Conservation (phyloP, 2,113 vertebrate genomes). For the Dicentrarchus labrax region DNA sequence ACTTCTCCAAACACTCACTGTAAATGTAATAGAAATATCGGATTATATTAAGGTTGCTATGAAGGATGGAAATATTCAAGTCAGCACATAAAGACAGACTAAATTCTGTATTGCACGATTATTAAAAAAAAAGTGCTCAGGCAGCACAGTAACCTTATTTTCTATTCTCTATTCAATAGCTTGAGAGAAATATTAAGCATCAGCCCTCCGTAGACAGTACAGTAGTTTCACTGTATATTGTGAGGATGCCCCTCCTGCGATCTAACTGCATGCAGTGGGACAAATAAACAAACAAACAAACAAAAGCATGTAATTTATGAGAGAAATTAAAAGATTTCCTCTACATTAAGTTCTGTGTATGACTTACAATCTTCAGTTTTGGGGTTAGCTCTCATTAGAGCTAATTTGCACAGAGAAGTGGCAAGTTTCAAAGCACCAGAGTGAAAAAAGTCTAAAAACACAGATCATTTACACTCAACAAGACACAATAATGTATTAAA, state of each 20-base stretch:
- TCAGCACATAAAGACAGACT: neutral
- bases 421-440: neutral
- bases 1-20: neutral
- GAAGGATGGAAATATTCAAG: neutral
- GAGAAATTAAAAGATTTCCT: neutral
- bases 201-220: neutral
- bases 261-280: neutral
- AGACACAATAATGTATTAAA: neutral
- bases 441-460: neutral
- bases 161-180: conserved; percentile 8
- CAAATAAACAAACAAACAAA: too few species aligned
- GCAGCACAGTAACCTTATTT: neutral
- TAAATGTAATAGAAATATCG: neutral
- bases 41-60: neutral
- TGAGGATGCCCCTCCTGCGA: neutral
- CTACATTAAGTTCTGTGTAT: neutral
- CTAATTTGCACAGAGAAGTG: neutral
- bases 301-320: neutral
- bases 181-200: conserved; percentile 27
- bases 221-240: neutral
- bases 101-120: neutral
- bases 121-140: neutral
- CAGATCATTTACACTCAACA: too few species aligned
- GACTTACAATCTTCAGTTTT: neutral
- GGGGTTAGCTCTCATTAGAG: too few species aligned